Conservation (phyloP, 2,113 vertebrate species). For the Machaerirhynchus nigripectus region DNA sequence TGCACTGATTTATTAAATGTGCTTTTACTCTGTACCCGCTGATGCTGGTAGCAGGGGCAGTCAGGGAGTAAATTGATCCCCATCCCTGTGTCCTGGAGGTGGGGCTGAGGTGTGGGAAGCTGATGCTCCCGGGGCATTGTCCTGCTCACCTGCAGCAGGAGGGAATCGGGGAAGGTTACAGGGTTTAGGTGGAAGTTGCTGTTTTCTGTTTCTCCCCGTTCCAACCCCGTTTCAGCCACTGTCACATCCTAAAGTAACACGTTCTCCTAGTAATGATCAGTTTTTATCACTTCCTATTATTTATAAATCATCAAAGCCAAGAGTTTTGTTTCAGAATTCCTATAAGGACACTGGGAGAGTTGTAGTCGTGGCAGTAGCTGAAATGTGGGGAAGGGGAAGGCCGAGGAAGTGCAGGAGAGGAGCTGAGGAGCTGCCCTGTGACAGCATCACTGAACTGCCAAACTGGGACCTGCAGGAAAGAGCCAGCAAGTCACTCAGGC, state of each 20-base stretch:
- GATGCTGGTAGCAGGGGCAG: not conserved
- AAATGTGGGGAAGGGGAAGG: not conserved
- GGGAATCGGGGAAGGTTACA: rapidly evolving
- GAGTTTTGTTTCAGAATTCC: not conserved
- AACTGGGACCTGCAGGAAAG: not conserved
- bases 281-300: not conserved
- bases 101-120: not conserved
- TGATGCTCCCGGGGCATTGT: not conserved
- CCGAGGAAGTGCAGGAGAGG: not conserved
- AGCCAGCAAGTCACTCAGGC: not conserved
- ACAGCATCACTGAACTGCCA: not conserved
- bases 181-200: not conserved
- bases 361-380: not conserved
- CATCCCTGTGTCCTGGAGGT: not conserved
- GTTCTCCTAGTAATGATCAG: not conserved
- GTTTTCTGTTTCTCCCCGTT: not conserved
- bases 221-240: not conserved
- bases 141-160: not conserved
- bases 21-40: not conserved
- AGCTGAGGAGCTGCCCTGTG: not conserved
- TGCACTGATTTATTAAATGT: not conserved
- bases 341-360: not conserved
- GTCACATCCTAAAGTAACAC: not conserved
- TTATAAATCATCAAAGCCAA: not conserved
- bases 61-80: not conserved